Evolutionary conservation across 2,888 invertebrate species (phyloP).

Genomic region (Callosobruchus maculatus): DNA sequence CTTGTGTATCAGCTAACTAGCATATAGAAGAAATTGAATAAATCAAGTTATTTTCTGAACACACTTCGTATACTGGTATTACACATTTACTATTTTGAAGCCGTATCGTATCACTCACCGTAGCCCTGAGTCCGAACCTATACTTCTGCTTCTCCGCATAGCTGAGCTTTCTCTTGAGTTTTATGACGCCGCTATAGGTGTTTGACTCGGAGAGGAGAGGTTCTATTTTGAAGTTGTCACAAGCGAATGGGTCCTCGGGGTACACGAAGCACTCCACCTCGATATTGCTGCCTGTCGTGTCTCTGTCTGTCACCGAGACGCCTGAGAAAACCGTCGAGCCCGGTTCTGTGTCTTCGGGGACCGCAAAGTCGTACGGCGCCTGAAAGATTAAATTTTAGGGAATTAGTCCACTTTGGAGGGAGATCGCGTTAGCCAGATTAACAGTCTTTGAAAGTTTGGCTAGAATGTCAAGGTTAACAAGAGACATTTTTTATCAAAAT

Average conservation of each 20-base stretch:
- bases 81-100: too few relatives aligned
- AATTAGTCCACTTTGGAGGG: too few relatives aligned
- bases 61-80: too few relatives aligned
- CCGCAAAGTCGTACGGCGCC: slow-evolving; percentile 76
- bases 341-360: slow-evolving; percentile 70
- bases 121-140: slow-evolving; percentile 71
- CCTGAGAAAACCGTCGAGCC: slow-evolving; percentile 70
- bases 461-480: too few relatives aligned
- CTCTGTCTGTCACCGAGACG: slow-evolving; percentile 74
- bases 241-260: slow-evolving; percentile 66
- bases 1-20: too few relatives aligned
- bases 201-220: slow-evolving; percentile 62
- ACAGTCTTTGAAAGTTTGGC: too few relatives aligned
- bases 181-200: slow-evolving; percentile 68
- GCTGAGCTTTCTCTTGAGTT: slow-evolving; percentile 67
- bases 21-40: background rate
- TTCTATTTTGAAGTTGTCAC: slow-evolving; percentile 66
- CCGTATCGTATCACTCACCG: slow-evolving; percentile 58
- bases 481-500: too few relatives aligned
- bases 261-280: slow-evolving; percentile 65
- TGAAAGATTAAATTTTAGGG: slow-evolving; percentile 45
- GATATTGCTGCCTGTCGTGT: slow-evolving; percentile 75
- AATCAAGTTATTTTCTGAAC: background rate
- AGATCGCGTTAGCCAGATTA: too few relatives aligned
- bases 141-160: slow-evolving; percentile 76